Base-by-base conservation (phyloP, 2,888 invertebrate genomes). In the Bombyx huttoni region DNA sequence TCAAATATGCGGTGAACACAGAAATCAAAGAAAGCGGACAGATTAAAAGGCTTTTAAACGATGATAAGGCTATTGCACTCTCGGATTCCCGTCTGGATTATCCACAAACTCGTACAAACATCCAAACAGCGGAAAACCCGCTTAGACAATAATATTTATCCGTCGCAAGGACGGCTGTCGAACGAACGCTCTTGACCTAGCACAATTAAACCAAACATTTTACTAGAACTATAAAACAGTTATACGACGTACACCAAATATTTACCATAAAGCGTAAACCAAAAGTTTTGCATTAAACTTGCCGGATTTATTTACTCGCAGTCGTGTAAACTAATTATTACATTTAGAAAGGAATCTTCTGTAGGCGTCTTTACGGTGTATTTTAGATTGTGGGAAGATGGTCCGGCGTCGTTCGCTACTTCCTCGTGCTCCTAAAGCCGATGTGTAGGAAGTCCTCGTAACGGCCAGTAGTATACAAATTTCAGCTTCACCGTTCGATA, bases 181-280 rank as follows among this genome's bases (percentile, higher is more conserved):
- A 86, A 85, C 83, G 83, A 68, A 70, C 80, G 85, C 75, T 86
- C 87, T 84, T 88, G 87, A 88, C 87, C 87, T 87, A 87, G 81
- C 81, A 83, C 87, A 87, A 86, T 86, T 82, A 85, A 85, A 85
- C 81, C 81, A 86, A 87, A 86, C 86, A 86, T 86, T 85, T 84
- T 81, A 86, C 84, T 85, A 78, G 77, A 84, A 83, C 87, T 86
- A 86, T 88, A 87, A 86, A 88, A 84, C 84, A 79, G 81, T 81
- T 83, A 83, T 79, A 84, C 84, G 84, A 81, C 80, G 81, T 81
- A 80, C 78, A 86, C 86, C 81, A 88, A 87, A 88, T 88, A 88
- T 88, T 88, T 88, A 88, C 86, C 86, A 87, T 87, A 85, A 85
- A 86, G 82, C 85, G 87, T 87, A 86, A 87, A 87, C 86, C 85